phyloP scores from a whole-genome alignment of 1,140 invertebrate species.

The Drosophila pandora region DNA sequence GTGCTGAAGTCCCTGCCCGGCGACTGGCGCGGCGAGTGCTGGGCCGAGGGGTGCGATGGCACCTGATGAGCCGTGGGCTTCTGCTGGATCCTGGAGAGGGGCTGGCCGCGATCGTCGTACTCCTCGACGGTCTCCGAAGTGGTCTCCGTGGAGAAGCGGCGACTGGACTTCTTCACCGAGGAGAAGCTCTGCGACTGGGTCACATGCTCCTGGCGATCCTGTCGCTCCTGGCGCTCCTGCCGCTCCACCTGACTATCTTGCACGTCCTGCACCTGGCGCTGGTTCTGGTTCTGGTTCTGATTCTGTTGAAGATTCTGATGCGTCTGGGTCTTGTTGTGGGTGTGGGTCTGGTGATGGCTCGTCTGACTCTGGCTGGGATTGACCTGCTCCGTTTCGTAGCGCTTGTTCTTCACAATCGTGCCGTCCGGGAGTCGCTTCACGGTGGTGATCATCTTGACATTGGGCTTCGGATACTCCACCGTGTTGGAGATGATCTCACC shows the following conservation, averaged over 20 bases:
- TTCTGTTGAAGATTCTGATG: constrained; percentile 21
- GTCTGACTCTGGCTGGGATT: constrained; percentile 35
- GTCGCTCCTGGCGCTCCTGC: constrained; percentile 31
- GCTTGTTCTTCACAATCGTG: constrained; percentile 87
- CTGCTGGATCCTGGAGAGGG: constrained; percentile 16
- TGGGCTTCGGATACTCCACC: constrained; percentile 86
- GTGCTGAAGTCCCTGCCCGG: constrained; percentile 66
- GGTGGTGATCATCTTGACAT: constrained; percentile 87
- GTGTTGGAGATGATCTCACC: constrained; percentile 85
- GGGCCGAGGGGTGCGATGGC: constrained; percentile 9
- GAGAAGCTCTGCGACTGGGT: constrained; percentile 72
- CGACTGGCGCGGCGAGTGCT: constrained; percentile 19
- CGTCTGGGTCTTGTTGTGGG: constrained; percentile 32
- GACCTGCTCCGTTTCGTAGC: constrained; percentile 85
- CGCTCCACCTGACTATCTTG: constrained; percentile 58
- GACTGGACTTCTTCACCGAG: constrained; percentile 73
- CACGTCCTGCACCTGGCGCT: constrained; percentile 39
- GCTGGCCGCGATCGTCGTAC: constrained; percentile 54
- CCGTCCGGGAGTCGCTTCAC: constrained; percentile 87
- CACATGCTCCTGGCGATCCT: constrained; percentile 45
- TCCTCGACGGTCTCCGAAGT: constrained; percentile 77
- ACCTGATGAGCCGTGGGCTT: constrained; percentile 2
- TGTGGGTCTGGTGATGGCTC: constrained; percentile 30
- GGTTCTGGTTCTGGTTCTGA: constrained; percentile 45
- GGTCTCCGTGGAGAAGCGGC: constrained; percentile 75